Base-by-base conservation (phyloP, 2,888 invertebrate genomes). In the Scaptomyza polygonia region DNA sequence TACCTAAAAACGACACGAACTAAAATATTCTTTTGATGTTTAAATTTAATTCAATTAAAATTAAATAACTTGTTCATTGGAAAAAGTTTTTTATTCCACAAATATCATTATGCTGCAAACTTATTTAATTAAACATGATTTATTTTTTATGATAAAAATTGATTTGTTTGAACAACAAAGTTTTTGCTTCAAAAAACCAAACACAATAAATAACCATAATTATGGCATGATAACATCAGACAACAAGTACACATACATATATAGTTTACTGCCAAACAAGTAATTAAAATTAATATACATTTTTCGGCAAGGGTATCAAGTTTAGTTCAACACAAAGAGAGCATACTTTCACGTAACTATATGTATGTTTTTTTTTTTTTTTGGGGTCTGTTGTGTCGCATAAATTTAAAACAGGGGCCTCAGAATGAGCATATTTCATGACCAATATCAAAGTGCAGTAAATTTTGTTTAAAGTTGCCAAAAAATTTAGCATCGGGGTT, bases 391-490 rank as follows among this genome's bases (percentile, higher is more conserved):
- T 43, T 55, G 27, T 32, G 61, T 51, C 49, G 55, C 72, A 82
- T 84, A 86, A 84, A 86, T 82, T 84, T 80, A 55, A 36, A 54
- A 54, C 81, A 72, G 70, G 49, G 27, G 44, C 72, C 56, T 53
- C 54, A 48, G 66, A 79, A 68, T 80, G 66, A 77, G 59, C 79
- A 76, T 71, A 85, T 83, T 83, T 87, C 82, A 87, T 78, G 73
- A 66, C 72, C 76, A 76, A 84, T 75, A 76, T 78, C 72, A 84
- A 87, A 85, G 85, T 71, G 82, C 73, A 81, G 71, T 82, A 82
- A 82, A 82, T 87, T 83, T 79, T 85, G 66, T 72, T 81, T 78
- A 82, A 83, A 85, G 67, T 74, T 77, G 70, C 71, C 76, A 73
- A 72, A 83, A 69, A 69, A 32, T 56, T 53, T 55, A 43, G 43